Conservation (phyloP, 2,113 vertebrate genomes). For the Uria lomvia region DNA sequence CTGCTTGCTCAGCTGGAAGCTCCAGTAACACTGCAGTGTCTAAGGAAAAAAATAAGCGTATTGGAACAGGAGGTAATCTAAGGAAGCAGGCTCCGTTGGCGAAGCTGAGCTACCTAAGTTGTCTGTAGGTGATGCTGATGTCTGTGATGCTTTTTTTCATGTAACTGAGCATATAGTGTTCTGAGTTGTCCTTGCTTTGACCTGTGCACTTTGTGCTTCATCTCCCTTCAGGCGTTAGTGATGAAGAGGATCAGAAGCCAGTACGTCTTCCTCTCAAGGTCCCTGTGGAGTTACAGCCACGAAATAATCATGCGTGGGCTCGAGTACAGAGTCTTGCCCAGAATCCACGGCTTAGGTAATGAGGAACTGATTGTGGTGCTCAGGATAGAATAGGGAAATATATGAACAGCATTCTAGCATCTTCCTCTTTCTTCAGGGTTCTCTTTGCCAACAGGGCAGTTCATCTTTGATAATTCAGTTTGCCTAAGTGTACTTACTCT, state of each 20-base stretch:
- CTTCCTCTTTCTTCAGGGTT: background rate
- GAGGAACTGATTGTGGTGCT: background rate
- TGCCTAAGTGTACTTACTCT: background rate
- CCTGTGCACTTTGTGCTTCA: background rate
- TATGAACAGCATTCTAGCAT: background rate
- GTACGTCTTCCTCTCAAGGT: constrained; percentile 93
- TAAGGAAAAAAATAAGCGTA: background rate
- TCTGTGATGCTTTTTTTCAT: background rate
- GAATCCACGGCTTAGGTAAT: constrained; percentile 95
- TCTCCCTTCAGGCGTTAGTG: constrained; percentile 83
- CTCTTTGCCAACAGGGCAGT: background rate
- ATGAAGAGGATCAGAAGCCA: constrained; percentile 98
- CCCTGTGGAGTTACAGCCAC: constrained; percentile 91
- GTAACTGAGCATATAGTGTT: background rate
- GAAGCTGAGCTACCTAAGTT: background rate
- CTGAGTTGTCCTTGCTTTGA: background rate
- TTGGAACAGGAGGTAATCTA: background rate
- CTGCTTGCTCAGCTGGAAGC: background rate
- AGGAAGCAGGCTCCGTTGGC: background rate
- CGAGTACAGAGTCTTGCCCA: constrained; percentile 95
- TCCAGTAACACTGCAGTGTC: background rate
- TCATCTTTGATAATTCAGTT: background rate
- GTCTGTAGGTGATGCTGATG: background rate
- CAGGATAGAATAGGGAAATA: background rate
- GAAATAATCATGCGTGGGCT: constrained; percentile 94